phyloP scores from a whole-genome alignment of 2,797 vertebrate species.

The Lepus townsendii region DNA sequence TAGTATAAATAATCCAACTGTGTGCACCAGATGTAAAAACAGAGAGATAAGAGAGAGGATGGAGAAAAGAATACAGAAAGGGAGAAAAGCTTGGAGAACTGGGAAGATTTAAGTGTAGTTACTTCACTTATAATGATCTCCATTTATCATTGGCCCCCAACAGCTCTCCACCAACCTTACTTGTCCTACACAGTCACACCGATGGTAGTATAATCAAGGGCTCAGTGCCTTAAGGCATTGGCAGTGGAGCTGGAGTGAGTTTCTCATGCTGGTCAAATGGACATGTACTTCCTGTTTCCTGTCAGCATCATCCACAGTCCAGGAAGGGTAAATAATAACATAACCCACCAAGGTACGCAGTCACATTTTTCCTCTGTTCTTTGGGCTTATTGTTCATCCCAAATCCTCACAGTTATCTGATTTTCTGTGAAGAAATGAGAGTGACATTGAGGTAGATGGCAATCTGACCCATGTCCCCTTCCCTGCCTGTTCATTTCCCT shows the following conservation, averaged over 20 bases:
- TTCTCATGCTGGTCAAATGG: neutral
- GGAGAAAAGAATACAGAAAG: neutral
- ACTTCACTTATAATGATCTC: neutral
- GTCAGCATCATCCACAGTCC: neutral
- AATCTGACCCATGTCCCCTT: neutral
- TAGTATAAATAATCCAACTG: neutral
- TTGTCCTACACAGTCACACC: neutral
- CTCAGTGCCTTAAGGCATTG: neutral
- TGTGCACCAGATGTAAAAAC: neutral
- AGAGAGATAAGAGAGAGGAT: neutral
- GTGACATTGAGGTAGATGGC: neutral
- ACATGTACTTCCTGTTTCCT: constrained; percentile 24
- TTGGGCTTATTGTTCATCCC: neutral
- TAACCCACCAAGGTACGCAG: neutral
- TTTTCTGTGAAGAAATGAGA: neutral
- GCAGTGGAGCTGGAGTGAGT: neutral
- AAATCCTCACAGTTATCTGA: constrained; percentile 8
- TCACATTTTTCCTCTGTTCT: neutral
- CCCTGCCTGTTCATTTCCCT: neutral
- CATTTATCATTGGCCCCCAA: neutral
- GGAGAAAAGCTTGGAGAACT: constrained; percentile 22
- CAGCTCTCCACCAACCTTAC: neutral
- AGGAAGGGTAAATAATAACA: neutral
- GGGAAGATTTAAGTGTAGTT: neutral
- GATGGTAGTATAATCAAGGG: neutral